Evolutionary conservation across 2,797 vertebrate species (phyloP), one percentile per base, ranked within the genome.

Genomic region (Chelon labrosus): DNA sequence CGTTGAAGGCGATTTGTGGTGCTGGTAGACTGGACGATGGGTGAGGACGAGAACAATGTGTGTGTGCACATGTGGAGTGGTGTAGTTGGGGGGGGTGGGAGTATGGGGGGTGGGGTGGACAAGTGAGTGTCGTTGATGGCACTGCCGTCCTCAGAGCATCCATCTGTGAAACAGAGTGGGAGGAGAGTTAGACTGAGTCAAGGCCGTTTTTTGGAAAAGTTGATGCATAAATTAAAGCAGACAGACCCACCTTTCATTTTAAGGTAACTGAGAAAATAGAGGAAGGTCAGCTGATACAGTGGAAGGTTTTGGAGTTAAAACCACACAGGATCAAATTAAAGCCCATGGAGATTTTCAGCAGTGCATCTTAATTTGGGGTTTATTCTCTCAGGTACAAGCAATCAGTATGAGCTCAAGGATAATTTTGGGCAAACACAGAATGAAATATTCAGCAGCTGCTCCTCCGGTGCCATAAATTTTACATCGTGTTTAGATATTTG

Each of bases 111-210:
- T 20, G 69, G 78, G 72, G 77, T 80, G 79, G 74, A 85, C 65
- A 77, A 87, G 79, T 82, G 81, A 85, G 77, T 79, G 70, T 89
- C 67, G 53, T 70, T 88, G 90, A 90, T 91, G 90, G 86, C 85
- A 92, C 89, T 86, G 86, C 72, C 49, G 90, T 93, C 90, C 83
- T 93, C 89, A 86, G 88, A 88, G 87, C 85, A 87, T 93, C 92
- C 92, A 88, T 91, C 88, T 91, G 85, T 79, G 83, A 89, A 90
- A 89, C 74, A 90, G 62, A 89, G 61, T 66, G 55, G 69, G 73
- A 85, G 75, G 78, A 83, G 68, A 85, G 72, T 79, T 47, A 86
- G 66, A 80, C 17, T 49, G 63, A 79, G 73, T 85, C 69, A 41
- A 55, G 10, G 52, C 19, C 61, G 61, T 27, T 71, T 65, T 63